Evolutionary conservation across 2,888 invertebrate species (phyloP), one percentile per base, ranked within the genome.

Genomic region (Polylopha cassiicola): DNA sequence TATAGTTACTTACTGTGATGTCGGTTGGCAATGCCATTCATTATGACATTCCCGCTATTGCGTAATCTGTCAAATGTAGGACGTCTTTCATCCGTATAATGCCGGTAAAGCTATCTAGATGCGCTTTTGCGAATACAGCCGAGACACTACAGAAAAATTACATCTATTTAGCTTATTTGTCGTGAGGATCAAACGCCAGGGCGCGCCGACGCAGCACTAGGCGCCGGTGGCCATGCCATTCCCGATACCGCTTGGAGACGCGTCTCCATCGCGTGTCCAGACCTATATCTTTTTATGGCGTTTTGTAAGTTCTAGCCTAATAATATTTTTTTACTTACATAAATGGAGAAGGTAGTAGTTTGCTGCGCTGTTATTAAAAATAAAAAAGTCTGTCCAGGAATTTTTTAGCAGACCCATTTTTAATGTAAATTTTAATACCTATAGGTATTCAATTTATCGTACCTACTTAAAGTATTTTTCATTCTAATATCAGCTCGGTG

Each of bases 191-290:
- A 80, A 9, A 69, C 53, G 1, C 76, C 76, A 0, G 73, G 68
- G 0, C 51, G 46, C 0, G 53, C 51, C 0, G 60, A 75, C 33
- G 53, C 68, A 0, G 55, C 67, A 1, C 54, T 65, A 1, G 76
- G 76, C 0, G 52, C 43, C 0, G 75, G 74, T 1, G 76, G 76
- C 0, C 50, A 65, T 30, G 54, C 34, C n/a, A 70, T 77, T 27
- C 75, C 82, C 0, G 84, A 84, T 46, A 62, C 69, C 0, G 72
- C 71, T 2, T 84, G 84, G 84, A 61, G 73, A 13, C 58, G 70
- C 2, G 64, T 81, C 23, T 42, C 51, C 30, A 55, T 63, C 10
- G 62, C 73, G 6, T 81, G 80, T 32, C 81, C 84, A 0, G 73
- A 84, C 31, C 59, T 84, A 4, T 78, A 75, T 38, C 34, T 82